Conservation (phyloP, 2,888 invertebrate genomes). For the Pecten maximus region DNA sequence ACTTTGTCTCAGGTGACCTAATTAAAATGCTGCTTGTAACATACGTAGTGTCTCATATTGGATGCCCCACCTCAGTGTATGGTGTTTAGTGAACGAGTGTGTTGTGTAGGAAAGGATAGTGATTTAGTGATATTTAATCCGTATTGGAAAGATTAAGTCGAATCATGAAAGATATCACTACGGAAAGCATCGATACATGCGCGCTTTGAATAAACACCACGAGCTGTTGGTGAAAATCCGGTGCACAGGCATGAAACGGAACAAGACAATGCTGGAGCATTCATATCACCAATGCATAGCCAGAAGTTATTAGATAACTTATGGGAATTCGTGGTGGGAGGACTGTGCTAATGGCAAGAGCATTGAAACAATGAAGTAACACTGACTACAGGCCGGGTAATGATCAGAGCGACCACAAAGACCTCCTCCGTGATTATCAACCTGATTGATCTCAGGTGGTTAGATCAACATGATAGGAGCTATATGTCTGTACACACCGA, state of each 20-base stretch:
- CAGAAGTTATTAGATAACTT: slow-evolving; percentile 16
- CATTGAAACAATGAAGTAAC: slow-evolving; percentile 1
- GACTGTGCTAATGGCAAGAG: not conserved
- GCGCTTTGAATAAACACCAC: not conserved
- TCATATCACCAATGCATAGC: not conserved
- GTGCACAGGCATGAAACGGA: not conserved
- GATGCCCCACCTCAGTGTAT: too few species aligned
- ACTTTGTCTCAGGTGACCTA: too few species aligned
- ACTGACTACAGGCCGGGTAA: not conserved
- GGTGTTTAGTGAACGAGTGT: too few species aligned
- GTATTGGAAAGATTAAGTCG: not conserved
- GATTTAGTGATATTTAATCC: too few species aligned
- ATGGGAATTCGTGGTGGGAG: slow-evolving; percentile 30
- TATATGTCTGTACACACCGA: not conserved
- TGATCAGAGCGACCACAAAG: slow-evolving; percentile 22
- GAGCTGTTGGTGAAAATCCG: not conserved
- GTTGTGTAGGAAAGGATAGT: too few species aligned
- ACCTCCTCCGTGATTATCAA: slow-evolving; percentile 20
- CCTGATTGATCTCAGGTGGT: slow-evolving; percentile 5
- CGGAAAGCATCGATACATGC: not conserved
- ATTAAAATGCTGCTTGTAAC: too few species aligned
- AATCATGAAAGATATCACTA: not conserved
- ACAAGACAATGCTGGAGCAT: not conserved
- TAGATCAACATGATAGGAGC: slow-evolving; percentile 27
- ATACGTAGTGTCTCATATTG: too few species aligned